Base-by-base conservation (phyloP, 1,140 invertebrate species). In the Drosophila chauvacae region DNA sequence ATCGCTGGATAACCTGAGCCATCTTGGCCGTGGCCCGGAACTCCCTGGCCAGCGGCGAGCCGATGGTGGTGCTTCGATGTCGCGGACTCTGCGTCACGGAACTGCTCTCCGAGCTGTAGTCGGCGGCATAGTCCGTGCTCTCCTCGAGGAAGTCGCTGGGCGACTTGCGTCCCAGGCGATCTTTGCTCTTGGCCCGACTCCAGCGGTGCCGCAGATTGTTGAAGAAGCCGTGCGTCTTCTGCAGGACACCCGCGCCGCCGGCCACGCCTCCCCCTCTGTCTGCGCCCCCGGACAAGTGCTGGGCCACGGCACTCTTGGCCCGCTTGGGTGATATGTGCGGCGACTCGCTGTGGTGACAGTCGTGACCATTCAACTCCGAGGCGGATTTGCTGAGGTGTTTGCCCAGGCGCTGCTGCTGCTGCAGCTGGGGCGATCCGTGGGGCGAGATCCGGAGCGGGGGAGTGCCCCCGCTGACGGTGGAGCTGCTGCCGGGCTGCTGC, bases 161-260 rank as follows among this genome's bases (percentile, higher is more conserved):
- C 0, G 93, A 93, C 78, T 93, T 93, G 57, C 93, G 93, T 7
- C 93, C 83, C 35, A 92, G 70, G 2, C 94, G 84, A 74, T 95
- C 95, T 91, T 95, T 95, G 81, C 94, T 95, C 13, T 94, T 93
- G 33, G 94, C 94, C 4, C 95, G 93, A 18, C 93, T 93, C 95
- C 95, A 95, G 20, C 95, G 94, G 81, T 94, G 95, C 86, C 94
- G 95, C 28, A 96, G 90, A 62, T 95, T 95, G 64, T 94, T 94
- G 87, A 96, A 95, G 88, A 96, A 96, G 18, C 94, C 95, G 80
- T 96, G 95, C 2, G 95, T 96, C 77, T 95, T 95, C 88, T 96
- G 95, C 44, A 95, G 94, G 42, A 96, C 95, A 14, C 95, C 94
- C 7, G 93, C 87, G 88, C 93, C 59, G 13, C 76, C 74, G 41